Conservation (phyloP, 2,888 invertebrate species). For the Peribatodes rhomboidaria region DNA sequence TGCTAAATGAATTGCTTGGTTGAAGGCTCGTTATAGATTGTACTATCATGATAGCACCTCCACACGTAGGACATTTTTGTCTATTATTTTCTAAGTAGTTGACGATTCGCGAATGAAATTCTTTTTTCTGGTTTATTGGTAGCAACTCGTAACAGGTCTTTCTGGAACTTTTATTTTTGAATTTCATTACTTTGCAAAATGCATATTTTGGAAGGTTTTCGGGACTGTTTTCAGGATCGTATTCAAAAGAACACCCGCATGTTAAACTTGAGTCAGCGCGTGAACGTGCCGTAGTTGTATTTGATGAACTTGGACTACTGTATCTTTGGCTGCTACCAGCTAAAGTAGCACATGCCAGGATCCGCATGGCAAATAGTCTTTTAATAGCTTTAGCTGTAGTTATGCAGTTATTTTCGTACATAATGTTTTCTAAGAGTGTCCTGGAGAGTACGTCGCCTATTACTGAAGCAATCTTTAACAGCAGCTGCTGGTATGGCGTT, state of each 20-base stretch:
- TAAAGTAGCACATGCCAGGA: conserved; percentile 83
- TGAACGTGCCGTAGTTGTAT: conserved; percentile 44
- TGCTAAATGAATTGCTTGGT: conserved; percentile 26
- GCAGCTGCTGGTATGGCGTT: conserved; percentile 86
- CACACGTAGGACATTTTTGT: conserved; percentile 83
- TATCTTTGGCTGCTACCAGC: conserved; percentile 52
- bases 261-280: conserved; percentile 50
- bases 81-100: conserved; percentile 80
- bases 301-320: conserved; percentile 51
- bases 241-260: conserved; percentile 76
- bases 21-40: conserved; percentile 56
- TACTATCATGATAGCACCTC: conserved; percentile 72
- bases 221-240: conserved; percentile 61
- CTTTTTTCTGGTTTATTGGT: conserved; percentile 83
- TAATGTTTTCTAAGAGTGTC: conserved; percentile 81
- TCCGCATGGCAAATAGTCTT: conserved; percentile 83
- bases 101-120: conserved; percentile 84
- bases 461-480: conserved; percentile 87
- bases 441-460: conserved; percentile 85
- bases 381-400: conserved; percentile 84
- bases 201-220: conserved; percentile 83
- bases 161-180: conserved; percentile 81
- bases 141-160: conserved; percentile 84
- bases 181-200: conserved; percentile 86
- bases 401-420: conserved; percentile 82